Percentiles rank a stretch among this genome's conserved stretches.
These are phyloP conservation scores for Maconellicoccus hirsutus DNA, from an alignment of 1,140 invertebrate species.

Conservation along the genomic window DNA sequence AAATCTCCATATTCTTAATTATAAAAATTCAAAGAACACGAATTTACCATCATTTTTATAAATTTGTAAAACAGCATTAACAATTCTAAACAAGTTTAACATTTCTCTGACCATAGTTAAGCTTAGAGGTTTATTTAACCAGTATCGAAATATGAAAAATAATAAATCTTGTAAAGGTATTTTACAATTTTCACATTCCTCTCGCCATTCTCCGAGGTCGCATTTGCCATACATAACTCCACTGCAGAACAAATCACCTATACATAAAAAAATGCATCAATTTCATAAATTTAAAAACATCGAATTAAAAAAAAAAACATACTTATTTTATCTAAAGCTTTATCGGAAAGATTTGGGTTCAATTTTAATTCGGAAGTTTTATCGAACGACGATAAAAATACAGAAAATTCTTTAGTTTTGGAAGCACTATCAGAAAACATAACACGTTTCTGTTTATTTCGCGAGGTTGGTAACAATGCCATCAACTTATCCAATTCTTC, in stretches of 20 bases:
- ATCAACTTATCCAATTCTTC: constrained; percentile 26
- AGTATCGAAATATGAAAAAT: constrained; percentile 50
- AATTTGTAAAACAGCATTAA: constrained; percentile 25
- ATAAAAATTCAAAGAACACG: too few species aligned
- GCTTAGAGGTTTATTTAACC: constrained; percentile 43
- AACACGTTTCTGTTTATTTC: constrained; percentile 14
- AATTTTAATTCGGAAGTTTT: background rate
- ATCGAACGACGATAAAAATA: constrained; percentile 5
- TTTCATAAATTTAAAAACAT: background rate
- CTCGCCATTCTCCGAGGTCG: constrained; percentile 38
- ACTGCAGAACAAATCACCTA: constrained; percentile 48
- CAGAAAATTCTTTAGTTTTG: background rate
- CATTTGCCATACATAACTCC: constrained; percentile 44
- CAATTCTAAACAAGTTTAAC: constrained; percentile 34
- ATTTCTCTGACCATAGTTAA: constrained; percentile 37
- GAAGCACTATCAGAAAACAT: background rate
- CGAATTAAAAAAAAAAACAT: background rate
- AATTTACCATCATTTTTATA: constrained; percentile 27
- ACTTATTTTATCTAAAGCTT: constrained; percentile 21
- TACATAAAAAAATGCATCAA: constrained; percentile 29
- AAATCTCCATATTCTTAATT: too few species aligned
- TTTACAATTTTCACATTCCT: constrained; percentile 40
- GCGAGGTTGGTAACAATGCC: constrained; percentile 6
- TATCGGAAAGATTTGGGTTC: constrained; percentile 5
- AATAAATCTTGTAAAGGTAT: constrained; percentile 48